These are phyloP conservation scores for Dicaeum eximium DNA, from an alignment of 2,113 vertebrate species.

Conservation along the genomic window DNA sequence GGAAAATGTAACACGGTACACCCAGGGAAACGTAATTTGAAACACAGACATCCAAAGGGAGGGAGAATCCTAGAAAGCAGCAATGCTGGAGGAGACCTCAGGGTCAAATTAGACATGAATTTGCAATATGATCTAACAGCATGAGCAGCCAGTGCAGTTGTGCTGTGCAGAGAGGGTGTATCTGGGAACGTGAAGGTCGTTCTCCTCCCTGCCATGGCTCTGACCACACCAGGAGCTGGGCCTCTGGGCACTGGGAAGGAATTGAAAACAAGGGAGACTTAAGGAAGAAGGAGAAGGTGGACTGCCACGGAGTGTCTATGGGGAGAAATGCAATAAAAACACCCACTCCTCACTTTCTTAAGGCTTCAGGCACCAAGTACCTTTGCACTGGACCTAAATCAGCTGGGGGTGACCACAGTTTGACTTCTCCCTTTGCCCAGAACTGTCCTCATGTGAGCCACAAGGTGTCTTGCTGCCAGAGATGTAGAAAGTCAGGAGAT, in stretches of 20 bases:
- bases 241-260: background rate
- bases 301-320: rapidly evolving
- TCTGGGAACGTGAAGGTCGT: background rate
- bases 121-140: conserved; percentile 52
- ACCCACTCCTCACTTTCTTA: background rate
- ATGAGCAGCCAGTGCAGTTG: conserved; percentile 32
- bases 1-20: conserved; percentile 60
- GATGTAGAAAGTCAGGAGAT: background rate
- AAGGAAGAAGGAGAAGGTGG: background rate
- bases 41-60: conserved; percentile 50
- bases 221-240: background rate
- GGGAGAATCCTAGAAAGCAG: conserved; percentile 62
- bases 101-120: conserved; percentile 59
- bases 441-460: rapidly evolving
- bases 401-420: background rate
- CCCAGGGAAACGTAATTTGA: conserved; percentile 44
- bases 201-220: background rate
- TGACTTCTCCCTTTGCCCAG: background rate
- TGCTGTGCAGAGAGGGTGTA: background rate
- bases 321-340: background rate
- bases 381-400: background rate
- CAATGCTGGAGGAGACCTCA: conserved; percentile 35
- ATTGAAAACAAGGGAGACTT: background rate
- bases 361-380: background rate
- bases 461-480: rapidly evolving